Evolutionary conservation across 2,888 invertebrate genomes (phyloP), one percentile per base, ranked within the genome.

Genomic region (Dolomedes plantarius): DNA sequence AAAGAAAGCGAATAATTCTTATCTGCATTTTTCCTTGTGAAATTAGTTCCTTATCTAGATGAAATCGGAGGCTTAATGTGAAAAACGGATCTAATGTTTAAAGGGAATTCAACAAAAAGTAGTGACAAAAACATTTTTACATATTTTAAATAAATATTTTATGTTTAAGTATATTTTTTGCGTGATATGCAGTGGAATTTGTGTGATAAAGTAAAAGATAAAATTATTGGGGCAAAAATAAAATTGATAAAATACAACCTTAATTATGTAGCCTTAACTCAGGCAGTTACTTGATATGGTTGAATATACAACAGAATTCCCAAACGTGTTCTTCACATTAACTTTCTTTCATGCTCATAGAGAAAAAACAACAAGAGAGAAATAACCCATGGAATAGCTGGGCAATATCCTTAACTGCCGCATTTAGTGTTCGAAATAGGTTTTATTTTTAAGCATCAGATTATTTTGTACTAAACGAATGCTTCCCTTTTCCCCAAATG

Each of bases 391-490:
- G 41, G 27, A 69, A 69, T 39, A 32, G 69, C 28, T 27, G n/a
- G n/a, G 39, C 41, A 69, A 69, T 69, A 69, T 41, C 9, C 28
- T 39, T 36, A 69, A 39, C 65, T n/a, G 65, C 41, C 5, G 27
- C 11, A 32, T 69, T 39, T 69, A 16, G 16, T 13, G 23, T 16
- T 39, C 5, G 9, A 23, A 13, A 39, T 69, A 36, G 27, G 27
- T 39, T 69, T 39, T 69, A 69, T 69, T 69, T 69, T 68, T 69
- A 27, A 69, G 23, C 32, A 23, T 13, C 13, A 41, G 56, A 56
- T 56, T 56, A 56, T 56, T 56, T 23, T 56, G 56, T 56, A 23
- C 56, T 56, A 56, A 46, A 56, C 23, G 23, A 56, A 56, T 23
- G 23, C 56, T 23, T 56, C 23, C 3, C 23, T 56, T 23, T n/a